phyloP scores from a whole-genome alignment of 2,888 invertebrate species.

The Bugulina stolonifera region DNA sequence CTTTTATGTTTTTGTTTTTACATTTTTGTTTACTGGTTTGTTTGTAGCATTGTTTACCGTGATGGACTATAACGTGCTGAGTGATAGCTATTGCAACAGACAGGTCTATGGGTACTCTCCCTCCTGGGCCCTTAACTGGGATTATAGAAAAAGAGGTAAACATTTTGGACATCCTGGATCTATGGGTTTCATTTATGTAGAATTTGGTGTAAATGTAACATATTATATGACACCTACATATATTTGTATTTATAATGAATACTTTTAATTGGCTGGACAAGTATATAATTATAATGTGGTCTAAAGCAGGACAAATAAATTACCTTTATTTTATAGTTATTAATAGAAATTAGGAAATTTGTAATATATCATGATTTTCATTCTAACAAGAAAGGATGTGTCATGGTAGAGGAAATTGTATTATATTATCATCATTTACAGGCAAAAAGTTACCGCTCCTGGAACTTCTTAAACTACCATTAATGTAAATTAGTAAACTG shows the following conservation, averaged over 20 bases:
- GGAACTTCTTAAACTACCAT: not conserved
- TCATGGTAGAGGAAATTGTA: not conserved
- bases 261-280: too few species aligned
- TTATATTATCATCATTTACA: not conserved
- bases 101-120: slow-evolving; percentile 99
- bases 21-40: too few species aligned
- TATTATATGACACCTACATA: not conserved
- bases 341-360: not conserved
- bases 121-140: slow-evolving; percentile 97
- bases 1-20: too few species aligned
- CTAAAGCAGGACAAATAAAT: too few species aligned
- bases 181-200: too few species aligned
- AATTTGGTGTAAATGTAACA: not conserved
- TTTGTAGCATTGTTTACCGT: slow-evolving; percentile 84
- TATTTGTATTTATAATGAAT: not conserved
- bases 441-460: not conserved
- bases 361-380: not conserved
- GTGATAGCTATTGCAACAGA: slow-evolving; percentile 96
- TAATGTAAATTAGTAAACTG: too few species aligned
- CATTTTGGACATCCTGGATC: too few species aligned
- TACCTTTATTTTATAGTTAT: too few species aligned
- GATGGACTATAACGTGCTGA: slow-evolving; percentile 98
- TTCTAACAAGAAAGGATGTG: not conserved
- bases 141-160: slow-evolving; percentile 85
- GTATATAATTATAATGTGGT: too few species aligned